A percentile compares a stretch with the other conserved stretches of the same genome.
Evolutionary conservation across 2,888 invertebrate species (phyloP).

Genomic region (Acanthosepion lycidas): DNA sequence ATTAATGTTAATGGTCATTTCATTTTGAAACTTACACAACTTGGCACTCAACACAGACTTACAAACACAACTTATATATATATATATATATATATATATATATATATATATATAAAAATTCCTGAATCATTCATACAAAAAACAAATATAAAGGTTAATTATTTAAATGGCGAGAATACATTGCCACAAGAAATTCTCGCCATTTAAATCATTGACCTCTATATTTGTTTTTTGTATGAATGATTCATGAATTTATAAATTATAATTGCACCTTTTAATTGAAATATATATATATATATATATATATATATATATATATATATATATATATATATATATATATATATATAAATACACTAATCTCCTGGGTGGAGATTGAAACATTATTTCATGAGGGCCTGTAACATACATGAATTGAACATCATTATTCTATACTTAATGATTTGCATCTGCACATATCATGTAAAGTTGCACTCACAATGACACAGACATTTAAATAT

Average conservation of each 20-base stretch:
- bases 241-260: too few relatives aligned
- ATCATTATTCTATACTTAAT: neutral
- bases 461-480: neutral
- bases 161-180: too few relatives aligned
- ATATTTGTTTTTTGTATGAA: too few relatives aligned
- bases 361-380: constrained; percentile 33
- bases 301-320: too few relatives aligned
- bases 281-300: too few relatives aligned
- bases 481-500: constrained; percentile 33
- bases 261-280: too few relatives aligned
- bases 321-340: too few relatives aligned
- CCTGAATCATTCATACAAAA: too few relatives aligned
- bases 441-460: neutral
- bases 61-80: neutral
- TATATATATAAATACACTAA: neutral
- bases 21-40: neutral
- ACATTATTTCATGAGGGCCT: neutral
- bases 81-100: too few relatives aligned
- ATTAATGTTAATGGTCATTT: neutral
- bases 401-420: neutral
- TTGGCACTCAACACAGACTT: neutral
- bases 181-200: too few relatives aligned
- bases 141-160: too few relatives aligned
- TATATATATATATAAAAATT: neutral
- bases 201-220: too few relatives aligned